Base-by-base conservation (phyloP, 2,888 invertebrate species). In the Buathra laborator region DNA sequence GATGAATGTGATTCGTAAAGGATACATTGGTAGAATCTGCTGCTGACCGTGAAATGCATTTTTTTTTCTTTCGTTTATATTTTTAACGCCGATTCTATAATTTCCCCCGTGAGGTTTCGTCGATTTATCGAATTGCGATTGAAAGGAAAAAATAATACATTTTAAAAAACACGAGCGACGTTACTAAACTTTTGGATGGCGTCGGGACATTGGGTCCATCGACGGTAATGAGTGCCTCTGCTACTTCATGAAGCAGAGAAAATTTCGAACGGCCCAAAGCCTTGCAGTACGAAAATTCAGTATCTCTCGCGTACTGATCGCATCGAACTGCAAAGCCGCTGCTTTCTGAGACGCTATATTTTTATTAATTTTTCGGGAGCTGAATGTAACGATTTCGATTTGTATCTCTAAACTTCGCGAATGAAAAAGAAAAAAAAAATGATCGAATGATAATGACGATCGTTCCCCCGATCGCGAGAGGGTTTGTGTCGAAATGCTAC, bases 191-290 rank as follows among this genome's bases (percentile, higher is more conserved):
- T 48, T 66, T 46, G 16, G 14, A 59, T 64, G 64, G 71, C 71
- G 46, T 10, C 71, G 82, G 51, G 62, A 76, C 9, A 32, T 53
- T 46, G 19, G 19, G 6, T 53, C 37, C 51, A 75, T 70, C 32
- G 76, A 72, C 76, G 71, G 67, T 72, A 76, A 70, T 76, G 81
- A 81, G 10, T 43, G 67, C 79, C 76, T 75, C 84, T 85, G 84
- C 82, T 46, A 86, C 84, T 86, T 85, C 80, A 86, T 85, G 85
- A 85, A 85, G 85, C 85, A 85, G 85, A 85, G 56, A 51, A 44
- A 64, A 70, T 62, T 82, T 76, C 66, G 66, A 53, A 37, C 76
- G 76, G 32, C 62, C 37, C 32, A 32, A 62, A 24, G 29, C 32
- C 29, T 32, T 53, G 66, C 76, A 66, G 37, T 43, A 43, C 66